These are phyloP conservation scores for Heterotilapia buettikoferi DNA, from an alignment of 2,113 vertebrate species.

Conservation along the genomic window DNA sequence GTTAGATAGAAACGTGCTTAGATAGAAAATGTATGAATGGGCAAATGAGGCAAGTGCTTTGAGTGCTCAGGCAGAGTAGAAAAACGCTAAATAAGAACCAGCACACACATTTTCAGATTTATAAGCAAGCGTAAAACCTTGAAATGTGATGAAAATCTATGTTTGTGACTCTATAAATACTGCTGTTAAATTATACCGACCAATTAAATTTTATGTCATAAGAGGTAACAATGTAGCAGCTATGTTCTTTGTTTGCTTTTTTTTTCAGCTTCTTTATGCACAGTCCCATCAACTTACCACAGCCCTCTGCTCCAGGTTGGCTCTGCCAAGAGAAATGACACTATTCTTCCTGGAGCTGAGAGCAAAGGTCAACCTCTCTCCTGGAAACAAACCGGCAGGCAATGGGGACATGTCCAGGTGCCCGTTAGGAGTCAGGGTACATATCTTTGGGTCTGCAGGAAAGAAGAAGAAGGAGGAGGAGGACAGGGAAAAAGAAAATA, in stretches of 20 bases:
- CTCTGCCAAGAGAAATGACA: conserved; percentile 85
- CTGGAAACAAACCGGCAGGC: conserved; percentile 76
- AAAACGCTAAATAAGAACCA: not conserved
- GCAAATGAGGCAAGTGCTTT: not conserved
- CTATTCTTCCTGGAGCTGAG: conserved; percentile 88
- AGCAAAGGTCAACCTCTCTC: conserved; percentile 79
- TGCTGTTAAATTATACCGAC: not conserved
- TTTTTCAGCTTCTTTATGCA: not conserved
- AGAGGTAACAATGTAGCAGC: not conserved
- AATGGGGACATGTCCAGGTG: conserved; percentile 82
- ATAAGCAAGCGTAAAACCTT: not conserved
- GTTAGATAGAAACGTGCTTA: not conserved
- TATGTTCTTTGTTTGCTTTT: not conserved
- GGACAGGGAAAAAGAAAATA: not conserved
- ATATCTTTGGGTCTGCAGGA: conserved; percentile 85
- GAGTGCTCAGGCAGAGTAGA: not conserved
- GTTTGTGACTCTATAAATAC: not conserved
- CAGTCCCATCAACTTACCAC: conserved; percentile 69
- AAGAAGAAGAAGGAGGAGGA: not conserved
- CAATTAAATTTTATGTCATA: not conserved
- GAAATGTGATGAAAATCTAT: not conserved
- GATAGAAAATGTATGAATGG: not conserved
- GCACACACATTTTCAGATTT: not conserved
- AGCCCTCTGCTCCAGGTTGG: conserved; percentile 80
- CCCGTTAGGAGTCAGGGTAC: conserved; percentile 90